phyloP scores from a whole-genome alignment of 2,888 invertebrate genomes.

The Caenorhabditis auriculariae region DNA sequence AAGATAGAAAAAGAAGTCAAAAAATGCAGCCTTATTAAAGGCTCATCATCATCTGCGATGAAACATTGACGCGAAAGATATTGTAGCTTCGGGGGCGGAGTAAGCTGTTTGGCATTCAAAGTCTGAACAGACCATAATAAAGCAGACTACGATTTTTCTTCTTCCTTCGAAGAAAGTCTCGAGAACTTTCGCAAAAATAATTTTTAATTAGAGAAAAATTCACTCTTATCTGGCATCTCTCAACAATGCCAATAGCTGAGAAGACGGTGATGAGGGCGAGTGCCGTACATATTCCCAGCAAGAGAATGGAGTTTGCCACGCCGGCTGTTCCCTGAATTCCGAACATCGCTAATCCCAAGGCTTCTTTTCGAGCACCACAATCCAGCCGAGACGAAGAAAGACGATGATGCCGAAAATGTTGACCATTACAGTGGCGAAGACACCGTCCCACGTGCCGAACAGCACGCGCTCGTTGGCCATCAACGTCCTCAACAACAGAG shows the following conservation, averaged over 20 bases:
- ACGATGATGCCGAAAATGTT: conserved; percentile 97
- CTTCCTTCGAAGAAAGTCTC: too few species aligned
- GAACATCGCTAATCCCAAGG: conserved; percentile 6
- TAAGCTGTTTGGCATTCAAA: too few species aligned
- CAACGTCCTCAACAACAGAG: conserved; percentile 72
- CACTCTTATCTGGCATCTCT: conserved; percentile 65
- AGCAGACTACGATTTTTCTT: too few species aligned
- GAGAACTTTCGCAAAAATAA: too few species aligned
- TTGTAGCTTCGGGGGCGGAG: too few species aligned
- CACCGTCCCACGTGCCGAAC: conserved; percentile 97
- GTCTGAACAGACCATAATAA: too few species aligned
- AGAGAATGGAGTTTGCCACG: conserved; percentile 66
- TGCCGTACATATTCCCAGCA: conserved; percentile 72
- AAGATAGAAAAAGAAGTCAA: too few species aligned
- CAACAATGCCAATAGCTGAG: conserved; percentile 93
- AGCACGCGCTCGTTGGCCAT: conserved; percentile 91
- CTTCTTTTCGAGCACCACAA: conserved; percentile 75
- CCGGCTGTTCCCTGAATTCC: conserved; percentile 68
- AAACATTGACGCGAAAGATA: too few species aligned
- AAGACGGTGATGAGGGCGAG: conserved; percentile 88
- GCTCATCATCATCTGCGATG: too few species aligned
- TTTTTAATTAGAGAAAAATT: too few species aligned
- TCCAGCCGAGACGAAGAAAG: conserved; percentile 93
- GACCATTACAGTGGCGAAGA: conserved; percentile 93
- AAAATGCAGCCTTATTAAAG: too few species aligned